These are phyloP conservation scores for Anableps anableps DNA, from an alignment of 2,797 vertebrate genomes.

Conservation along the genomic window DNA sequence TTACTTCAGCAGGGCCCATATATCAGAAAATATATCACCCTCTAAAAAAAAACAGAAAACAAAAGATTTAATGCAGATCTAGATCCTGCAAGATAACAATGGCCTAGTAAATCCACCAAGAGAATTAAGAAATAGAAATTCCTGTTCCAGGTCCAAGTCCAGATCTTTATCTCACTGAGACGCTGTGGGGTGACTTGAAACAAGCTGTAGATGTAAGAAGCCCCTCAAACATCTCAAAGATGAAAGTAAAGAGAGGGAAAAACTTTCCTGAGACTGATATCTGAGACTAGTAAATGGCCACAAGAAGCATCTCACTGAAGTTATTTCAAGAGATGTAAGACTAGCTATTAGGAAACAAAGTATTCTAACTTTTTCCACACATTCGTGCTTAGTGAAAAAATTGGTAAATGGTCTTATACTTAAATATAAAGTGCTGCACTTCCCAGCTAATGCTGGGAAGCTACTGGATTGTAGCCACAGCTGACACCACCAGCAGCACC, in stretches of 20 bases:
- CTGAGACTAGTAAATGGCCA: not conserved
- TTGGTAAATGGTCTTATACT: too few species aligned
- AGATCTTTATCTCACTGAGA: not conserved
- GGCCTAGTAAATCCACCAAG: not conserved
- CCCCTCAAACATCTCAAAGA: not conserved
- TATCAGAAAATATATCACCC: not conserved
- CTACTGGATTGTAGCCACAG: too few species aligned
- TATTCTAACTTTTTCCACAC: not conserved
- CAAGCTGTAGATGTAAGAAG: not conserved
- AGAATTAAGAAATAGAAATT: not conserved
- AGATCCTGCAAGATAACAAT: not conserved
- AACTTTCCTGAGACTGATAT: not conserved
- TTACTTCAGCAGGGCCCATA: not conserved
- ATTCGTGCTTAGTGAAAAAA: not conserved
- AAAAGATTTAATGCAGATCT: not conserved
- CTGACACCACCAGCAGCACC: too few species aligned
- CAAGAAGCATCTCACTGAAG: not conserved
- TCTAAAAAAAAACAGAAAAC: not conserved
- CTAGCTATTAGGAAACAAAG: not conserved
- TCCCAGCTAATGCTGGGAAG: too few species aligned
- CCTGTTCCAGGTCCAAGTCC: not conserved
- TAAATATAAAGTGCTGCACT: too few species aligned
- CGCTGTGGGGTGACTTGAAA: not conserved
- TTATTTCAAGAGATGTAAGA: not conserved
- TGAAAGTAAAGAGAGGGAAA: not conserved